Evolutionary conservation across 2,113 vertebrate species (phyloP), one percentile per base, ranked within the genome.

Genomic region (Hyperopisus bebe): DNA sequence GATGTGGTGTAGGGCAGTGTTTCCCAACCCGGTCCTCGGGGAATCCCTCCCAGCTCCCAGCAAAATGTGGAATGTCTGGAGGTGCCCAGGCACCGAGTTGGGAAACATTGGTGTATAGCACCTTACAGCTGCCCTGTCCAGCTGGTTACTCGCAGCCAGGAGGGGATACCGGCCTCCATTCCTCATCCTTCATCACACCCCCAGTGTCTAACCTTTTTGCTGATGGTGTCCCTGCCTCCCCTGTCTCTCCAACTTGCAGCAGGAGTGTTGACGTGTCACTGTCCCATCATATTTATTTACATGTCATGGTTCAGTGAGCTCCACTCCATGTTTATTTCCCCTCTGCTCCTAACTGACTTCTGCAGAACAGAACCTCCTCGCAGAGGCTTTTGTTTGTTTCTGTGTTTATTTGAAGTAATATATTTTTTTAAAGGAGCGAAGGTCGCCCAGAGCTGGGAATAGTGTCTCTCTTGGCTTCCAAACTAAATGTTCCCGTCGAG

Each of bases 381-480:
- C 92, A 86, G 47, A 88, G 90, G 92, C 92, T 92, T 42, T 80
- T 95, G 92, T 94, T 95, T 95, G 92, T 93, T 87, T 93, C 91
- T 91, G 91, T 94, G 93, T 95, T 94, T 94, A 94, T 94, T 91
- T 94, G 94, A 94, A 93, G 92, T 93, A 93, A 93, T 93, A 92
- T 91, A 88, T 93, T 94, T 89, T 55, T 92, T 92, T 93, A 94
- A 93, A 93, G 48, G 88, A 93, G 91, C 90, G 90, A 83, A 92
- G 88, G 88, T 92, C 89, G 87, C 92, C 89, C 89, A 88, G 88
- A 90, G 86, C 89, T 93, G 91, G 91, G 90, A 92, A 92, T 91
- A 90, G 62, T 90, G 90, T 90, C 90, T 90, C 89, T 84, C 24
- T 90, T 88, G 89, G 47, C 84, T 85, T 87, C 85, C 46, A 55